Conservation (phyloP, 2,113 vertebrate genomes). For the Tyrannus savana region DNA sequence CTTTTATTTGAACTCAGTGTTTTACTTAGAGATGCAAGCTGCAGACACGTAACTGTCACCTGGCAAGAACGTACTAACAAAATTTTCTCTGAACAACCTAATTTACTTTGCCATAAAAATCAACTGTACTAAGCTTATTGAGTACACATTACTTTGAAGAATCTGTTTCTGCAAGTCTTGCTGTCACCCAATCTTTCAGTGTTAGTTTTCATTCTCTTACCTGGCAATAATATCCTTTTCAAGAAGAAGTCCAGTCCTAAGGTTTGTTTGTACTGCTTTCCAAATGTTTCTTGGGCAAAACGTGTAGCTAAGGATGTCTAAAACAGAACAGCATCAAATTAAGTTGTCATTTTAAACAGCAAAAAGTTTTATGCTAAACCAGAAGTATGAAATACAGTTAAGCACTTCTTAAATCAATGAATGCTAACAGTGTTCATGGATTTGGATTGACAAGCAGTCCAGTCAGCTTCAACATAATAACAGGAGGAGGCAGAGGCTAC, state of each 20-base stretch:
- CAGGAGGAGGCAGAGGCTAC: background rate
- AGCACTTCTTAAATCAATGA: background rate
- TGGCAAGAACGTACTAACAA: background rate
- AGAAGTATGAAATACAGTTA: conserved; percentile 35
- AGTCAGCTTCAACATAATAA: background rate
- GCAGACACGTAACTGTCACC: background rate
- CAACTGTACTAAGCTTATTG: background rate
- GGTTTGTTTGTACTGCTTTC: conserved; percentile 99
- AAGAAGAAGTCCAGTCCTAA: conserved; percentile 99
- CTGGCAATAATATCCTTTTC: conserved; percentile 97
- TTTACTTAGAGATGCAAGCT: background rate
- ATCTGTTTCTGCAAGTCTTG: background rate
- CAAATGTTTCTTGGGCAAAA: conserved; percentile 99
- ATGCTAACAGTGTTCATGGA: background rate
- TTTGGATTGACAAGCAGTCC: background rate
- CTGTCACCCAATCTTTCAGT: background rate
- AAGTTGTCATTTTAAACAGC: conserved; percentile 60
- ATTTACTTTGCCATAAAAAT: conserved; percentile 7
- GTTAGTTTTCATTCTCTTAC: conserved; percentile 78
- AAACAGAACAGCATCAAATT: conserved; percentile 74
- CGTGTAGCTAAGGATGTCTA: conserved; percentile 95
- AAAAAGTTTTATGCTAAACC: background rate
- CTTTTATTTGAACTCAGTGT: background rate
- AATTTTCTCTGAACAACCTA: background rate
- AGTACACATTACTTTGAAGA: background rate